Percentiles rank a stretch among this genome's conserved stretches.
Evolutionary conservation across 2,888 invertebrate genomes (phyloP).

Genomic region (Adelognathus sp.): DNA sequence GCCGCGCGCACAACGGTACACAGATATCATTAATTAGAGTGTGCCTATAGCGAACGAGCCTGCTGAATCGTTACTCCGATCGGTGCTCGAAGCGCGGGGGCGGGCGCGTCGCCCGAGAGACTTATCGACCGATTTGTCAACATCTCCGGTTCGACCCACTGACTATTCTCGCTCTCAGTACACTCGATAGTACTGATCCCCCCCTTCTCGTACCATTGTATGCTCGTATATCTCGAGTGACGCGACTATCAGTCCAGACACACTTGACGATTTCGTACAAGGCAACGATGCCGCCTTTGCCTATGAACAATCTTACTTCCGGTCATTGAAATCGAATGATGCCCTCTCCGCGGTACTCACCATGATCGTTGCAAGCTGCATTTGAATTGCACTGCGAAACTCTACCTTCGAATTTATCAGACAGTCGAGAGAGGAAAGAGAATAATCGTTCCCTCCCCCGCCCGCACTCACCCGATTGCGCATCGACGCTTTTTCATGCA

Average conservation of each 20-base stretch:
- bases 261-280: constrained; percentile 6
- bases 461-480: constrained; percentile 23
- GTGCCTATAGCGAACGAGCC: constrained; percentile 38
- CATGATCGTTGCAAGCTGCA: neutral
- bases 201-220: neutral
- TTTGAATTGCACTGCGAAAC: constrained; percentile 22
- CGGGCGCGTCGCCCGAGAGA: constrained; percentile 54
- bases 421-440: constrained; percentile 37
- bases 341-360: neutral
- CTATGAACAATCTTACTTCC: neutral
- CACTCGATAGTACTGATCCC: neutral
- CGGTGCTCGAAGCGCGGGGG: constrained; percentile 40
- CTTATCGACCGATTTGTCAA: constrained; percentile 59
- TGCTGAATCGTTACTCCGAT: constrained; percentile 52
- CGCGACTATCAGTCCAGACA: neutral
- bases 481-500: constrained; percentile 53
- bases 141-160: constrained; percentile 33
- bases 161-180: constrained; percentile 37
- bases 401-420: constrained; percentile 48
- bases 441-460: constrained; percentile 46
- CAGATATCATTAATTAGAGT: constrained; percentile 62
- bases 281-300: neutral
- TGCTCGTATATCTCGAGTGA: neutral
- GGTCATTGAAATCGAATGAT: constrained; percentile 14
- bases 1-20: constrained; percentile 20